Percentiles rank a stretch among this genome's conserved stretches.
phyloP scores from a whole-genome alignment of 1,140 invertebrate species.

The Oryctes rhinoceros region DNA sequence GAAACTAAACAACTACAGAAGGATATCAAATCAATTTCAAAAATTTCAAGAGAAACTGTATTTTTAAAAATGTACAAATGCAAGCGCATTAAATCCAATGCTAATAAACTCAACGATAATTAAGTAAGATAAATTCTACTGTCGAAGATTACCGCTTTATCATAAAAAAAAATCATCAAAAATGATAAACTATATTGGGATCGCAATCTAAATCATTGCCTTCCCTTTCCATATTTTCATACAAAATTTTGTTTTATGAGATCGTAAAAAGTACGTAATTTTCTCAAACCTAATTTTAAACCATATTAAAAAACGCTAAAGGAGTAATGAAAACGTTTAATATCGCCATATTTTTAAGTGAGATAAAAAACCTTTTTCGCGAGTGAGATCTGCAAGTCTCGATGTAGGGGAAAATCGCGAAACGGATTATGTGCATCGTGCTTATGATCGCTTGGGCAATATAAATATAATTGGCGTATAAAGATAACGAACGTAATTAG shows the following conservation, averaged over 20 bases:
- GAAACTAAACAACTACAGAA: too few relatives aligned
- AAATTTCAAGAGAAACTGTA: too few relatives aligned
- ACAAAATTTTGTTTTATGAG: slow-evolving; percentile 16
- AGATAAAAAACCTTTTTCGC: not conserved
- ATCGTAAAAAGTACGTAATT: slow-evolving; percentile 26
- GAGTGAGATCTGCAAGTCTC: not conserved
- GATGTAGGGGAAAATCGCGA: not conserved
- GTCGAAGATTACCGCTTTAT: not conserved
- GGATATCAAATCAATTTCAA: too few relatives aligned
- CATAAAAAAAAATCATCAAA: not conserved
- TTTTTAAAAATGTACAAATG: too few relatives aligned
- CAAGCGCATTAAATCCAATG: too few relatives aligned
- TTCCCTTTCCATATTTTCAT: not conserved
- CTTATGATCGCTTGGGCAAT: not conserved
- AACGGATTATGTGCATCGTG: not conserved
- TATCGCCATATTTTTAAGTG: not conserved
- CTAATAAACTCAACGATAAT: too few relatives aligned
- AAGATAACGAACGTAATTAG: slow-evolving; percentile 32
- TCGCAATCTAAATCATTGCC: not conserved
- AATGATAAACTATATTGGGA: not conserved
- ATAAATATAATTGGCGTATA: slow-evolving; percentile 34
- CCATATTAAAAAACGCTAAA: slow-evolving; percentile 14
- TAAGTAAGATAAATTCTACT: too few relatives aligned
- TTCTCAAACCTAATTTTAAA: not conserved
- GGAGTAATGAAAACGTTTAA: slow-evolving; percentile 4